Evolutionary conservation across 2,888 invertebrate genomes (phyloP), one percentile per base, ranked within the genome.

Genomic region (Conistra vaccinii): DNA sequence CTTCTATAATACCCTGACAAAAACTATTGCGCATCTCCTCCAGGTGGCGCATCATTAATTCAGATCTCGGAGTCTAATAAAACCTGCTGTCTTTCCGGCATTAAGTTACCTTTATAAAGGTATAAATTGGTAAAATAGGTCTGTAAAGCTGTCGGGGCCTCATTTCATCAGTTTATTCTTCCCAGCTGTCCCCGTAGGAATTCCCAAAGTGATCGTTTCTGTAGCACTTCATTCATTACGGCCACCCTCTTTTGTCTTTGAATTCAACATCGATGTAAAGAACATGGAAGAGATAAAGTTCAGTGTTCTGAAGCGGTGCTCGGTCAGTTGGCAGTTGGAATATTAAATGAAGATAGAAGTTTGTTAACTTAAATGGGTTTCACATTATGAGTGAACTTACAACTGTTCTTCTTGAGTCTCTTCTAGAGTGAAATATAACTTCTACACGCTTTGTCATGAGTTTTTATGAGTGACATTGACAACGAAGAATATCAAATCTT

Each of bases 171-270:
- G 91, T 91, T 92, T 92, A 91, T 91, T 89, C 90, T 85, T 87
- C 88, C 88, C 92, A 90, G 90, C 90, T 90, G 92, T 89, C 89
- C 90, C 90, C 83, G 89, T 91, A 88, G 85, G 89, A 88, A 90
- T 89, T 89, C 92, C 90, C 91, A 77, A 87, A 87, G 89, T 83
- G 89, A 87, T 89, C 90, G 89, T 92, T 91, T 85, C 83, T 77
- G 83, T 71, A 86, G 80, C 89, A 90, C 90, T 92, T 92, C 92
- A 92, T 93, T 93, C 92, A 93, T 93, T 93, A 93, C 87, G 76
- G 80, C 85, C 83, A 88, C 81, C 87, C 89, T 90, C 90, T 87
- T 89, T 89, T 90, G 90, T 91, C 88, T 91, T 88, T 88, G 81
- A 76, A 83, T 61, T 81, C 32, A 39, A 60, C 81, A 78, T 23